Base-by-base conservation (phyloP, 2,797 vertebrate species). In the Ptychobarbus kaznakovi region DNA sequence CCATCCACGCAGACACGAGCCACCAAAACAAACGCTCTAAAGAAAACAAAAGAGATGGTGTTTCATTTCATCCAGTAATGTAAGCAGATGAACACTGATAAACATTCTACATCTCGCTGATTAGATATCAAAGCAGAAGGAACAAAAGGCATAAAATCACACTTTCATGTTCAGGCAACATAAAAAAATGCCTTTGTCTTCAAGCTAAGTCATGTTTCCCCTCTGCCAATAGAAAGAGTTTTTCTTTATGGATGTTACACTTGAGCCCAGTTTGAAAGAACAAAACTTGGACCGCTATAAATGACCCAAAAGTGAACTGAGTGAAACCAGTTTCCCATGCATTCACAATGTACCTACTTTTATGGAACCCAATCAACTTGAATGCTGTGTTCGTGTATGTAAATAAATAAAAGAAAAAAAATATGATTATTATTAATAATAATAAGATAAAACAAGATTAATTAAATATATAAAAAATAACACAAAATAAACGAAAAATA, bases 1-100 rank as follows among this genome's bases (percentile, higher is more conserved):
- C 69, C 58, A 25, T 88, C 72, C 61, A 76, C 16, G n/a, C 28
- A 80, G 61, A 69, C 40, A 6, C 18, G 15, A 80, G 69, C 68
- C 58, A 75, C 75, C 81, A 87, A 53, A 82, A 87, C 86, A 85
- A 85, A 53, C 18, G 11, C 78, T 40, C 40, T 65, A 75, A 66
- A 81, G 35, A 58, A 53, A 61, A 76, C 51, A 51, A 38, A 25
- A 58, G 63, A 49, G 46, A 70, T 32, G 20, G 15, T 20, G 61
- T 42, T 80, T 25, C 11, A 58, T 15, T 78, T 70, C n/a, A 25
- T 18, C 38, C 74, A 28, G 15, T 65, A 35, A 16, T 72, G 74
- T 15, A n/a, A n/a, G 35, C 46, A 72, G 76, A 76, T 28, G 28
- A 61, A 78, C 56, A 42, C 15, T 63, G 38, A 78, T 78, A 63